phyloP scores from a whole-genome alignment of 2,888 invertebrate species.

The Automeris io region DNA sequence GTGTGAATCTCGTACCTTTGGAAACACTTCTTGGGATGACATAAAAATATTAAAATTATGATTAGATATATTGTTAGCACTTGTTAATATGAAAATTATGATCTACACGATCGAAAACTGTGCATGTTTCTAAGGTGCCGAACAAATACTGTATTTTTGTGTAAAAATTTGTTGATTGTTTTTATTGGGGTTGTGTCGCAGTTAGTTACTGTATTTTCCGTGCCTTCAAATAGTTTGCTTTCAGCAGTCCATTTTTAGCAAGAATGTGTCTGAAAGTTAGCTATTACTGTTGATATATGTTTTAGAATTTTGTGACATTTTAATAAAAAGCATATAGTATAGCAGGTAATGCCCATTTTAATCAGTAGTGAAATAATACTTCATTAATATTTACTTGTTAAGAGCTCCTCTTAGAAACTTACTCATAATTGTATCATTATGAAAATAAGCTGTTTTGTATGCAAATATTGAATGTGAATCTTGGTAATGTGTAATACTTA shows the following conservation, averaged over 20 bases:
- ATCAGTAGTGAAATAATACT: conserved; percentile 1
- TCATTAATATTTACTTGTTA: not conserved
- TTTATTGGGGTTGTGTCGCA: conserved; percentile 52
- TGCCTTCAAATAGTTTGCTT: conserved; percentile 63
- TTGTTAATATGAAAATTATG: conserved; percentile 12
- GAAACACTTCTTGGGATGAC: not conserved
- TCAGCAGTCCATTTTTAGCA: conserved; percentile 40
- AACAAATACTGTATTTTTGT: conserved; percentile 26
- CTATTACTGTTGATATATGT: conserved; percentile 26
- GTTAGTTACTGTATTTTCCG: conserved; percentile 53
- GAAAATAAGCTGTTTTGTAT: conserved; percentile 36
- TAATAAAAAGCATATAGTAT: conserved; percentile 10
- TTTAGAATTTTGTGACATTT: conserved; percentile 9
- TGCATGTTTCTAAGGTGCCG: conserved; percentile 18
- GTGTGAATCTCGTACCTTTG: not conserved
- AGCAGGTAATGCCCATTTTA: conserved; percentile 2
- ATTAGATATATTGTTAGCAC: conserved; percentile 11
- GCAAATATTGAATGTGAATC: conserved; percentile 49
- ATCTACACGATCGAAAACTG: conserved; percentile 11
- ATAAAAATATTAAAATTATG: not conserved
- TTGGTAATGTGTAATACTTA: conserved; percentile 48
- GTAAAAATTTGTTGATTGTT: conserved; percentile 22
- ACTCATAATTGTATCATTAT: conserved; percentile 45
- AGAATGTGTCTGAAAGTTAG: conserved; percentile 30
- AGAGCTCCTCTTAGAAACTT: conserved; percentile 25